Evolutionary conservation across 1,140 invertebrate genomes (phyloP).

Genomic region (Procambarus clarkii): DNA sequence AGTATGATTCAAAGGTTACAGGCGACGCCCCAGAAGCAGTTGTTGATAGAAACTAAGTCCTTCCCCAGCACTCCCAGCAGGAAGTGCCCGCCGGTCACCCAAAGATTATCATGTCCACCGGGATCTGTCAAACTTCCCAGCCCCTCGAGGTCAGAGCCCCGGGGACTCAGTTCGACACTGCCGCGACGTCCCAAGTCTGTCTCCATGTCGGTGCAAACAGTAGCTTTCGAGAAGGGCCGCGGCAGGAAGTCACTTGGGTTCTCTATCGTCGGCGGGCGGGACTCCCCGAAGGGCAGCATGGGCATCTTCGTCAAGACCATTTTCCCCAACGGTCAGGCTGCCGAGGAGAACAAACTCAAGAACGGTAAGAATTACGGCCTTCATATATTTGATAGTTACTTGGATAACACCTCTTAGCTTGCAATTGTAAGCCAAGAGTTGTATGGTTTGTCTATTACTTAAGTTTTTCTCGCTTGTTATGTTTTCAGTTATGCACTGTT

Average conservation of each 20-base stretch:
- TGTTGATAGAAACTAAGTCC: slow-evolving; percentile 31
- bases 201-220: slow-evolving; percentile 75
- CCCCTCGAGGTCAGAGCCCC: slow-evolving; percentile 33
- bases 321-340: slow-evolving; percentile 83
- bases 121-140: slow-evolving; percentile 25
- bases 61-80: slow-evolving; percentile 36
- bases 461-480: too few relatives aligned
- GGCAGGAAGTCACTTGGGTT: slow-evolving; percentile 84
- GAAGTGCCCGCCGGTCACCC: slow-evolving; percentile 19
- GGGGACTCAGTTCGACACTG: slow-evolving; percentile 55
- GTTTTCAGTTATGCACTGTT: too few relatives aligned
- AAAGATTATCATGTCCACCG: slow-evolving; percentile 43
- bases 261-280: slow-evolving; percentile 85
- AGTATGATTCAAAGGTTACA: slow-evolving; percentile 33
- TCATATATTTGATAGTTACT: background rate
- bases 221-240: slow-evolving; percentile 81
- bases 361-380: slow-evolving; percentile 79
- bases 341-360: slow-evolving; percentile 82
- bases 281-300: slow-evolving; percentile 83
- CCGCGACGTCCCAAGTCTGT: slow-evolving; percentile 68
- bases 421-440: too few relatives aligned
- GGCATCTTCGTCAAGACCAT: slow-evolving; percentile 86
- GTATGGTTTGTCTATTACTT: too few relatives aligned
- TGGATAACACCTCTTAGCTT: background rate
- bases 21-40: slow-evolving; percentile 35